Conservation (phyloP, 1,140 invertebrate genomes). For the Ptiloglossa arizonensis region DNA sequence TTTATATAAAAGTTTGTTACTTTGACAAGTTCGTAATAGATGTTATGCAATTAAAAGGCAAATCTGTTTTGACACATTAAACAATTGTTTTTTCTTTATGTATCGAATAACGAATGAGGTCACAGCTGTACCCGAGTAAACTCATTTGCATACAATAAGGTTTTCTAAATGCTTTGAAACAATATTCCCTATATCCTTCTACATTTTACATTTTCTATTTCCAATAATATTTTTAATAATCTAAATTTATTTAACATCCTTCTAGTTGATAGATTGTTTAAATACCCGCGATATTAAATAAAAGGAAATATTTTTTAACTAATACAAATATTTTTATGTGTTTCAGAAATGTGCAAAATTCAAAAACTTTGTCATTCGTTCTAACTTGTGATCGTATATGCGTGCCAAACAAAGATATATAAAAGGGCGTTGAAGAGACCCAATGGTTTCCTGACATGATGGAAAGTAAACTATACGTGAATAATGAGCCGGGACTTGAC, state of each 20-base stretch:
- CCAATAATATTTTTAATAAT: neutral
- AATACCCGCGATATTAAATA: too few relatives aligned
- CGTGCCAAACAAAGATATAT: conserved; percentile 62
- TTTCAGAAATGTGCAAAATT: conserved; percentile 64
- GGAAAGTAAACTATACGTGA: conserved; percentile 80
- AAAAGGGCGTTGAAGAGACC: conserved; percentile 63
- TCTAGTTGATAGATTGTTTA: neutral
- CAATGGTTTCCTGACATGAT: conserved; percentile 80
- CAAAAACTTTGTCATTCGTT: conserved; percentile 45
- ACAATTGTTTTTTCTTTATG: conserved; percentile 20
- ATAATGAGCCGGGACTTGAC: conserved; percentile 80
- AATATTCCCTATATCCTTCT: neutral
- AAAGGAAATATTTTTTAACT: neutral
- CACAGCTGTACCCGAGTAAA: conserved; percentile 58
- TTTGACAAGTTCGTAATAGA: neutral
- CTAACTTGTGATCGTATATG: conserved; percentile 62
- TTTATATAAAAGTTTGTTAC: neutral
- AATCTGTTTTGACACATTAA: conserved; percentile 28
- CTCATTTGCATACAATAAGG: conserved; percentile 58
- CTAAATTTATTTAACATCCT: neutral
- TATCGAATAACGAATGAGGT: conserved; percentile 36
- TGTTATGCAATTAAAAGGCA: conserved; percentile 25
- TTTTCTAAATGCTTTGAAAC: conserved; percentile 29
- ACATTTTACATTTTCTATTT: neutral
- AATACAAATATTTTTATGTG: conserved; percentile 18